These are phyloP conservation scores for Gnatocerus cornutus DNA, from an alignment of 2,888 invertebrate species.

Conservation along the genomic window DNA sequence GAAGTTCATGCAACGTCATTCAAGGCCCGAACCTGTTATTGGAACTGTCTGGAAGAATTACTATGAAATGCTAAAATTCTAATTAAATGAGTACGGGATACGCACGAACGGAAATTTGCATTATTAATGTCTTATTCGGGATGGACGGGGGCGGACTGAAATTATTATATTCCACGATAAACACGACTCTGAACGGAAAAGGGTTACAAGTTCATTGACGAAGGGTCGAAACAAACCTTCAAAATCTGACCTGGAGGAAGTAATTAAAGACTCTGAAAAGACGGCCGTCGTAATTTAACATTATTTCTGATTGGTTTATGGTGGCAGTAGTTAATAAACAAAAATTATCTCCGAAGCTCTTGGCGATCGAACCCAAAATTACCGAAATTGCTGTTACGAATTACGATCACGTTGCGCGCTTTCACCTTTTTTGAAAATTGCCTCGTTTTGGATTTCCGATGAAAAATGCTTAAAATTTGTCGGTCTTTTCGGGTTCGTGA, in stretches of 20 bases:
- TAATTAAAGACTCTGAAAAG: too few species aligned
- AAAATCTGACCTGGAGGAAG: too few species aligned
- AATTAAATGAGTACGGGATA: constrained; percentile 52
- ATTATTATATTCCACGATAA: constrained; percentile 33
- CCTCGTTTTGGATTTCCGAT: neutral
- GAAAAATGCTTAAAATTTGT: constrained; percentile 2
- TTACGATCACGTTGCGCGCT: constrained; percentile 15
- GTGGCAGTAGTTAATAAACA: constrained; percentile 26
- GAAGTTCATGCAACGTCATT: constrained; percentile 61
- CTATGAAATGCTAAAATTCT: constrained; percentile 58
- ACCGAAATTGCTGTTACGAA: constrained; percentile 21
- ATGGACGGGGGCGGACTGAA: constrained; percentile 14
- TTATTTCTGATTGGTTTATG: constrained; percentile 30
- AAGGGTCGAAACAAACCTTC: too few species aligned
- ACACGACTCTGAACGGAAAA: constrained; percentile 3
- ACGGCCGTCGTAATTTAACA: constrained; percentile 12
- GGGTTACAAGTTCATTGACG: too few species aligned
- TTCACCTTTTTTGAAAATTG: neutral
- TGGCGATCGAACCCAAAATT: constrained; percentile 32
- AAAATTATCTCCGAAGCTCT: constrained; percentile 24
- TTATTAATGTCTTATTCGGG: constrained; percentile 55
- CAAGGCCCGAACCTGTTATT: constrained; percentile 55
- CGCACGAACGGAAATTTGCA: constrained; percentile 55
- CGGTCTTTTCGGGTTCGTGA: constrained; percentile 21
- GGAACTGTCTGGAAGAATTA: constrained; percentile 57